phyloP scores from a whole-genome alignment of 2,113 vertebrate genomes.

The Australoheros scitulus region DNA sequence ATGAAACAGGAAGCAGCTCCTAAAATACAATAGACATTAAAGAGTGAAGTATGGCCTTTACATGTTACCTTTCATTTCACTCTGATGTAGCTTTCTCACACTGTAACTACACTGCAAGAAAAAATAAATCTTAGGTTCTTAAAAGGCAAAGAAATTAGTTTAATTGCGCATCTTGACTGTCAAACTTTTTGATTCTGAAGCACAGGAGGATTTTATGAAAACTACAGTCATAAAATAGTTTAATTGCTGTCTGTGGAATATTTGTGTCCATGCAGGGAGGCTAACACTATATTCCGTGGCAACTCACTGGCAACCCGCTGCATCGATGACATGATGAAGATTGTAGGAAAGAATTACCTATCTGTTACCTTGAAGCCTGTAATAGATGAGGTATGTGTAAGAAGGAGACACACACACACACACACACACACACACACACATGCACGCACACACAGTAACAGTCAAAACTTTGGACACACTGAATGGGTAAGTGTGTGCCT shows the following conservation, averaged over 20 bases:
- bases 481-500: too few species aligned
- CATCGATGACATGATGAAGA: slow-evolving; percentile 99
- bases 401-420: background rate
- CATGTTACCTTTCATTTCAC: background rate
- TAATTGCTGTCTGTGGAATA: slow-evolving; percentile 3
- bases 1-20: background rate
- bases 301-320: slow-evolving; percentile 95
- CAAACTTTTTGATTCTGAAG: background rate
- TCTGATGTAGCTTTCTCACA: background rate
- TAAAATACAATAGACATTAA: background rate
- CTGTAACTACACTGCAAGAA: too few species aligned
- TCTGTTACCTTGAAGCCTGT: slow-evolving; percentile 93
- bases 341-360: slow-evolving; percentile 95
- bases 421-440: background rate
- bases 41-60: background rate
- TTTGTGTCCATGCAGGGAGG: slow-evolving; percentile 84
- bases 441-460: too few species aligned
- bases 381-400: slow-evolving; percentile 89
- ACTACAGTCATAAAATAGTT: background rate
- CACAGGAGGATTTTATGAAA: background rate
- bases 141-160: background rate
- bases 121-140: too few species aligned
- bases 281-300: slow-evolving; percentile 96
- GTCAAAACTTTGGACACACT: too few species aligned
- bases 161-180: background rate